Evolutionary conservation across 2,888 invertebrate genomes (phyloP).

Genomic region (Ashinkailepas kermadecensis): DNA sequence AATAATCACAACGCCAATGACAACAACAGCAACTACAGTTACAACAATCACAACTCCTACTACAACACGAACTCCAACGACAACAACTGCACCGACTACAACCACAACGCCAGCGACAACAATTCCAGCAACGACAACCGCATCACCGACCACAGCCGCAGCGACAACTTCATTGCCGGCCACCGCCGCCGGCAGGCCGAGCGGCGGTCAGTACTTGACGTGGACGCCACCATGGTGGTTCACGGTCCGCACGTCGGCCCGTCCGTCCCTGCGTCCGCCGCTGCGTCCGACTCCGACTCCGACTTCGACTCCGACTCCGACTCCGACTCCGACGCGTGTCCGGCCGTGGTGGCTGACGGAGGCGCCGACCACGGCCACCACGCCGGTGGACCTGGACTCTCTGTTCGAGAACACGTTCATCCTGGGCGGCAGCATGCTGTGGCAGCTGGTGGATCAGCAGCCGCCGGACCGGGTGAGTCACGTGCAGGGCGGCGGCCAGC

Average conservation of each 20-base stretch:
- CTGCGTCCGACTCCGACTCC: no score
- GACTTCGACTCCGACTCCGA: no score
- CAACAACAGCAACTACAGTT: not conserved
- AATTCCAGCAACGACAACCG: not conserved
- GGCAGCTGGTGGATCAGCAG: not conserved
- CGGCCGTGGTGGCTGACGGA: not conserved
- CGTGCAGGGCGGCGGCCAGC: not conserved
- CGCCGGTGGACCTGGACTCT: not conserved
- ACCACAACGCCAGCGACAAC: not conserved
- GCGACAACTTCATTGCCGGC: not conserved
- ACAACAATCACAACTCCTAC: not conserved
- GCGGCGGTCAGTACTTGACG: not conserved
- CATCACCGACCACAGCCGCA: not conserved
- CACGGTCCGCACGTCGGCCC: not conserved
- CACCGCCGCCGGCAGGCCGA: not conserved
- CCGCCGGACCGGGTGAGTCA: constrained; percentile 5
- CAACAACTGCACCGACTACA: not conserved
- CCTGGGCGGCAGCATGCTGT: constrained; percentile 4
- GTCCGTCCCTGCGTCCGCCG: not conserved
- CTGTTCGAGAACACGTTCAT: constrained; percentile 3
- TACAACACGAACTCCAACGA: not conserved
- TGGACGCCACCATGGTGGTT: not conserved
- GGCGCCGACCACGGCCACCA: not conserved
- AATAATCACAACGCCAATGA: not conserved
- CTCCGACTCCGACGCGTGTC: no score